Evolutionary conservation across 2,888 invertebrate species (phyloP), one percentile per base, ranked within the genome.

Genomic region (Bhutanitis thaidina): DNA sequence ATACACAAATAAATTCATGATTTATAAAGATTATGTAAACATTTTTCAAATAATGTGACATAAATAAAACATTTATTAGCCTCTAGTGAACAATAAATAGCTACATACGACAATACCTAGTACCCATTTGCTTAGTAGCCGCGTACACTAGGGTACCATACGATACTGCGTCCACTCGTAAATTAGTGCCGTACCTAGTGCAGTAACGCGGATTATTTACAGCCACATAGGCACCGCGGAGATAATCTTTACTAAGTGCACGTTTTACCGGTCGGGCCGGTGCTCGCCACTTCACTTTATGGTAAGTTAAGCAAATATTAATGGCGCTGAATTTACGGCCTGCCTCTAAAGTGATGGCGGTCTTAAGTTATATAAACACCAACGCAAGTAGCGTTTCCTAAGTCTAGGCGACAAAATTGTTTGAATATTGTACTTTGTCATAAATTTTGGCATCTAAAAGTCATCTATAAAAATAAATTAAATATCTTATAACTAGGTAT

Each of bases 261-360:
- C 68, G 64, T 64, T 67, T 65, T 67, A 65, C 62, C 62, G 61
- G 57, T 55, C 53, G 52, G 50, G 52, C 61, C 49, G 59, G 59
- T 57, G 64, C 64, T 65, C 64, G 62, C 67, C 74, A 71, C 74
- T 73, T 71, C 65, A 63, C 66, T 80, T 80, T 80, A 83, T 77
- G 71, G 73, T 73, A 72, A 72, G 70, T 78, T 77, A 76, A 79
- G 80, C 76, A 77, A 79, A 80, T 80, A 80, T 80, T 81, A 83
- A 79, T 73, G 74, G 68, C 69, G 62, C 60, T 65, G 59, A 69
- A 80, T 79, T 82, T 79, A 81, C 67, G 71, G 65, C 68, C 61
- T 58, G 61, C 60, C 65, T 72, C 64, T 71, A 63, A 71, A 71
- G 69, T 64, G 61, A 62, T 55, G 64, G 61, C 61, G 49, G 50